Base-by-base conservation (phyloP, 2,888 invertebrate genomes). In the Lysandra bellargus region DNA sequence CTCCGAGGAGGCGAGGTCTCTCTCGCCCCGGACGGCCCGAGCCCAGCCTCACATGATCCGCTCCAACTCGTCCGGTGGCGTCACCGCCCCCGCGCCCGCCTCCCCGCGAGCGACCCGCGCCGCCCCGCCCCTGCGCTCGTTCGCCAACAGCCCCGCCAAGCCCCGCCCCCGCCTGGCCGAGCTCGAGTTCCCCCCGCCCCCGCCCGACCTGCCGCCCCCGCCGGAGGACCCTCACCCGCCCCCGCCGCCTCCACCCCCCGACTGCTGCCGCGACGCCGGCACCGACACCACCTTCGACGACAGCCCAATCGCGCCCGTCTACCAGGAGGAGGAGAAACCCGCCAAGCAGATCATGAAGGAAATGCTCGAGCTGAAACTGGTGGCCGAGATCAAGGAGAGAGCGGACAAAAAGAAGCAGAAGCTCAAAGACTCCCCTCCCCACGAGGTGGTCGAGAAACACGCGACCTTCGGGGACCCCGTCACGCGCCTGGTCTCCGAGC, bases 121-220 rank as follows among this genome's bases (percentile, higher is more conserved):
- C 84, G 83, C 88, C 1, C 87, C 88, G 23, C 84, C 88, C 74
- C 95, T 96, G n/a, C 93, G 96, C 82, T 96, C 96, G 80, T 91
- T 96, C 83, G 83, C 96, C 89, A 96, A 96, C 80, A 97, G 96
- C 87, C 97, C 97, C 6, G 97, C 96, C 80, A 96, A 96, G 74
- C 95, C 96, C 1, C 96, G 97, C 81, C 97, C 97, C 0, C 96
- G 96, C 0, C 91, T 97, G 81, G 97, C 97, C 4, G 98, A 98
- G 87, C 94, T 98, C 53, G 98, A 98, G 88, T 98, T 98, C 91
- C 98, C 98, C 0, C 98, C 98, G 30, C 98, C 98, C 0, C 98
- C 98, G 0, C 95, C 96, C 5, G 97, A 97, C 85, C 91, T 97
- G 78, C 97, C 97, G 1, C 98, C 98, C 30, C 97, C 97, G 0